Base-by-base conservation (phyloP, 2,113 vertebrate genomes). In the Dicentrarchus labrax region DNA sequence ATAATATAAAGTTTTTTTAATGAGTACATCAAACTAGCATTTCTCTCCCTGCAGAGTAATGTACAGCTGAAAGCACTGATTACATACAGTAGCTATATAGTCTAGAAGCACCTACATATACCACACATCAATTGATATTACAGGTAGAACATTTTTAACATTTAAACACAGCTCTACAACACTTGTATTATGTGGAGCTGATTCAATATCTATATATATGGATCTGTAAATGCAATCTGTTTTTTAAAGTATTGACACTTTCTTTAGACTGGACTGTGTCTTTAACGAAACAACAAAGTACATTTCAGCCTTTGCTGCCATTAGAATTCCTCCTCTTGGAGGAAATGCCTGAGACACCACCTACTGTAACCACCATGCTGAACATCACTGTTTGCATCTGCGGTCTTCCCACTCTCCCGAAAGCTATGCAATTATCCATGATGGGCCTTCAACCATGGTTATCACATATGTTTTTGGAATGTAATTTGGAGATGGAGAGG, bases 261-360 rank as follows among this genome's bases (percentile, higher is more conserved):
- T 53, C 16, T 68, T 54, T 8, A 1, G 5, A 48, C 38, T 19
- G 9, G 1, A 38, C 30, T 43, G 36, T 69, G 38, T 45, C 13
- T 84, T 74, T 45, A 50, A 54, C 54, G 16, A 73, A 72, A 43
- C 30, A 51, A 54, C 30, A 12, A 47, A 21, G 0, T 71, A 54
- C 59, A 83, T 82, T 19, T 61, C 11, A 78, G 12, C n/a, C n/a
- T 24, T 30, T 74, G 68, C 61, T 57, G 57, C 48, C 54, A 61
- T 60, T 72, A 73, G 21, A 38, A 65, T 61, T 80, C 65, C 54
- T 71, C 53, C 16, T 10, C 19, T 15, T n/a, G 50, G 57, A 82
- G 80, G 86, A 90, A 86, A 80, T 87, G 86, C 61, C 76, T 45
- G 16, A 69, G 84, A 88, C 68, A 13, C 71, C 82, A 80, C 59